A percentile compares a stretch with the other conserved stretches of the same genome.
Evolutionary conservation across 2,797 vertebrate species (phyloP).

Genomic region (Coccyzus lansbergi): DNA sequence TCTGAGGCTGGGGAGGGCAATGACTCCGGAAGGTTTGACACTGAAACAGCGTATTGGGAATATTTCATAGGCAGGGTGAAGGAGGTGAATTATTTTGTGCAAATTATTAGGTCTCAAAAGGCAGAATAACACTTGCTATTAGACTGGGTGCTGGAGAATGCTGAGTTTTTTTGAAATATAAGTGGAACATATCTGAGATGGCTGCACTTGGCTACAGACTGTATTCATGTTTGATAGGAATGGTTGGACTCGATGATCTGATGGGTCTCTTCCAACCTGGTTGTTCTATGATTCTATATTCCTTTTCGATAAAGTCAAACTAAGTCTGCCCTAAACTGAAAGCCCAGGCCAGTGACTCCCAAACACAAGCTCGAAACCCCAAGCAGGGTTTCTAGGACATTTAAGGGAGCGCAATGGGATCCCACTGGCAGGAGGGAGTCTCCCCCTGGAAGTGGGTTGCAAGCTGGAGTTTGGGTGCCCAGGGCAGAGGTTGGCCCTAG

Average conservation of each 20-base stretch:
- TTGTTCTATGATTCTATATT: no score
- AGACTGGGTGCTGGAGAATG: background rate
- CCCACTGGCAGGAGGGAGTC: background rate
- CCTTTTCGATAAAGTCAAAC: background rate
- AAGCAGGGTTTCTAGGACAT: background rate
- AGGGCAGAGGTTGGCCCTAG: background rate
- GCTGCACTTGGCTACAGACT: background rate
- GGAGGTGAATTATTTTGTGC: background rate
- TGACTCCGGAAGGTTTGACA: constrained; percentile 30
- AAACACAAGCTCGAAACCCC: background rate
- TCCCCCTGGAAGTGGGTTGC: background rate
- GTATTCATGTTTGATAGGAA: background rate
- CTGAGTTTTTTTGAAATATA: constrained; percentile 35
- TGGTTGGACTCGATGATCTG: no score
- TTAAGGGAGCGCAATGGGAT: background rate
- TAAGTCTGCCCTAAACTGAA: background rate
- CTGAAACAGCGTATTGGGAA: background rate
- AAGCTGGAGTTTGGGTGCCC: background rate
- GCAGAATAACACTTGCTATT: background rate
- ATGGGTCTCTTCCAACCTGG: no score
- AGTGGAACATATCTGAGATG: constrained; percentile 26
- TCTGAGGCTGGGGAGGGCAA: constrained; percentile 45
- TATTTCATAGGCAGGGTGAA: background rate
- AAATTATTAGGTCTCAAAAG: background rate
- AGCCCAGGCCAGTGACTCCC: background rate